phyloP scores from a whole-genome alignment of 2,888 invertebrate species.

The Molorchus minor region DNA sequence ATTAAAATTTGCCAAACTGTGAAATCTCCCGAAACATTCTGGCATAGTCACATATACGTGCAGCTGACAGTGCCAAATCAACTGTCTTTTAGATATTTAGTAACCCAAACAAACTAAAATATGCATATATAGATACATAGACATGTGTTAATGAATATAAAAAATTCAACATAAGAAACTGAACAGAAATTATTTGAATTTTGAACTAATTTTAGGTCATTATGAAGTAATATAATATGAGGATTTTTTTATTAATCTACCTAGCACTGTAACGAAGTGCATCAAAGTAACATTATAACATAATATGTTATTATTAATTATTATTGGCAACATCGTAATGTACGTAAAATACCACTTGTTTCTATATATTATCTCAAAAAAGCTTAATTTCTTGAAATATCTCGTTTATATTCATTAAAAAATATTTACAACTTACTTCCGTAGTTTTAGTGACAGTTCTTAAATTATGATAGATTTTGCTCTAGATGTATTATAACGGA shows the following conservation, averaged over 20 bases:
- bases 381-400: conserved; percentile 3
- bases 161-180: background rate
- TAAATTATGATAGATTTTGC: background rate
- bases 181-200: background rate
- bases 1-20: conserved; percentile 23
- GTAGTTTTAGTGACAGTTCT: conserved; percentile 4
- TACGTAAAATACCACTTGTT: conserved; percentile 4
- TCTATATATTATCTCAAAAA: background rate
- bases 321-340: conserved; percentile 1
- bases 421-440: background rate
- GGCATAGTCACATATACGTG: background rate
- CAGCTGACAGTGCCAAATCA: conserved; percentile 23
- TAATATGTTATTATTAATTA: too few species aligned
- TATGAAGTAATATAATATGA: too few species aligned
- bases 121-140: background rate
- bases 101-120: conserved; percentile 8
- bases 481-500: background rate
- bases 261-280: too few species aligned
- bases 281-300: too few species aligned
- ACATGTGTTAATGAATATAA: background rate
- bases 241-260: too few species aligned
- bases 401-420: background rate
- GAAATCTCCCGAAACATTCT: conserved; percentile 11
- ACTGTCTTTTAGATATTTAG: conserved; percentile 20
- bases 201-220: background rate